phyloP scores from a whole-genome alignment of 1,140 invertebrate species.

The Condylostylus longicornis region DNA sequence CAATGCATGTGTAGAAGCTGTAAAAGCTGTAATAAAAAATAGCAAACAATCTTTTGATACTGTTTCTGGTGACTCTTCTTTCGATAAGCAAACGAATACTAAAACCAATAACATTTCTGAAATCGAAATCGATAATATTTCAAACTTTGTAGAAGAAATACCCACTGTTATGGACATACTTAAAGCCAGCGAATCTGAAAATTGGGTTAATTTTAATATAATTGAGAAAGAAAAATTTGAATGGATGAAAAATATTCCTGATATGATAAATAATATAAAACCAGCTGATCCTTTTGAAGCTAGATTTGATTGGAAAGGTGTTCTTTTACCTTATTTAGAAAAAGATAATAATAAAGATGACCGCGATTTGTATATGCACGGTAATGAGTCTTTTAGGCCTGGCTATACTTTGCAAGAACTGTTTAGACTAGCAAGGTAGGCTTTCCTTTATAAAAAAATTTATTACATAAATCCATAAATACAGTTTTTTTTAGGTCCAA shows the following conservation, averaged over 20 bases:
- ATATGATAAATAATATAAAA: constrained; percentile 28
- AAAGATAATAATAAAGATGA: constrained; percentile 42
- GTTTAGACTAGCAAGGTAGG: constrained; percentile 43
- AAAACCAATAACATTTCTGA: neutral
- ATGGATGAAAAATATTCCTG: constrained; percentile 62
- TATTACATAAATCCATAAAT: neutral
- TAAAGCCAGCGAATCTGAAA: constrained; percentile 41
- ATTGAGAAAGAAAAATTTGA: constrained; percentile 69
- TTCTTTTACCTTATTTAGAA: constrained; percentile 50
- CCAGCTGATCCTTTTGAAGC: constrained; percentile 51
- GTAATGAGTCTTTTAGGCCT: constrained; percentile 75
- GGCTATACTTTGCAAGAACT: constrained; percentile 81
- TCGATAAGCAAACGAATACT: neutral
- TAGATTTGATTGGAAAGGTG: constrained; percentile 49
- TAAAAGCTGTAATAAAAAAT: constrained; percentile 34
- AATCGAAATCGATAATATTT: constrained; percentile 7
- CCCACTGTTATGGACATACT: constrained; percentile 43
- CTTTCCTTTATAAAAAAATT: neutral
- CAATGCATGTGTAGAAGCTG: constrained; percentile 42
- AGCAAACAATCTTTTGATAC: neutral
- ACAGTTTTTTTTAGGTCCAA: constrained; percentile 37
- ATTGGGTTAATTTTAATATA: constrained; percentile 69
- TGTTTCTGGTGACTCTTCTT: neutral
- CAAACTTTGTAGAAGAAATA: constrained; percentile 16
- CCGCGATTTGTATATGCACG: constrained; percentile 72